Evolutionary conservation across 2,888 invertebrate genomes (phyloP), one percentile per base, ranked within the genome.

Genomic region (Platycheirus rosarum): DNA sequence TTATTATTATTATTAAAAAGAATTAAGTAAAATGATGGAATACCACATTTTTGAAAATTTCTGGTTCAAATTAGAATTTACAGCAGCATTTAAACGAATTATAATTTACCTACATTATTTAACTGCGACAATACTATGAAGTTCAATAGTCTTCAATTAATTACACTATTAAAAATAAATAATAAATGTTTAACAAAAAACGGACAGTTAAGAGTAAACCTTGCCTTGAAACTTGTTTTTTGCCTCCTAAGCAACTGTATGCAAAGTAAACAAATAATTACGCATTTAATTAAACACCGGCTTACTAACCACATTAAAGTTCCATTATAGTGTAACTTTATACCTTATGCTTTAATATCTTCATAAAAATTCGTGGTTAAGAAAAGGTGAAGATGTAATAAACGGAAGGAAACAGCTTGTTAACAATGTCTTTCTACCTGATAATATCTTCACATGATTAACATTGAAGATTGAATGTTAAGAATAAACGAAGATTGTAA

Each of bases 221-320:
- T n/a, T n/a, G n/a, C 40, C 40, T 26, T 57, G 57, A 57, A 18
- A 37, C 26, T 26, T n/a, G n/a, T 23, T 23, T 55, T 11, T 57
- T 40, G 23, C 13, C 40, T 1, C 40, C 13, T 18, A 35, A 6
- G 1, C n/a, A 53, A 53, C n/a, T 8, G 20, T 13, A 5, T 55
- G 23, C 13, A 57, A 14, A 55, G 20, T 37, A 37, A 53, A 37
- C 53, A 14, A 55, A 23, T 32, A 40, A 23, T 40, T 8, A 35
- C 8, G 35, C 11, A 20, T 14, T 57, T 40, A 40, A 57, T 57
- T 57, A 40, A 26, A 57, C 2, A 14, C 57, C 40, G 40, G 57
- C 40, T 26, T 14, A 23, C 23, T 9, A 20, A 14, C 13, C 23
- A 40, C 13, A 57, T 40, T 57, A 23, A 57, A 57, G 55, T 23